Conservation (phyloP, 2,888 invertebrate species). For the Margaritifera margaritifera region DNA sequence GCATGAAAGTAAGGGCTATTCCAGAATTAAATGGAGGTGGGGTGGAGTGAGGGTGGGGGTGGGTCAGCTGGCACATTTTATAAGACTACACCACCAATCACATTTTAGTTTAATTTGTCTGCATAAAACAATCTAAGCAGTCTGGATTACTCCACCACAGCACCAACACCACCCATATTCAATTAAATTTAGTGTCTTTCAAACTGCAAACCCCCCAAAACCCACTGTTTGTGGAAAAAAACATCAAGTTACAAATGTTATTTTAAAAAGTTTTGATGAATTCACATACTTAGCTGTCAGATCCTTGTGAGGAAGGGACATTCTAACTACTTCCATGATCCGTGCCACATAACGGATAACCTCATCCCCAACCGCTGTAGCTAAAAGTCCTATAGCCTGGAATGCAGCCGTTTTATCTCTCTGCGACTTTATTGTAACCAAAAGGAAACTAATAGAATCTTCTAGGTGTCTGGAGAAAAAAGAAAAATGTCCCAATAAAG, state of each 20-base stretch:
- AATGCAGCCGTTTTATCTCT: slow-evolving; percentile 91
- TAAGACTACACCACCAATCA: no score
- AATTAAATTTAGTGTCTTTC: neutral
- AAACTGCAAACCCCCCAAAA: neutral
- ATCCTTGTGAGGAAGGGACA: slow-evolving; percentile 81
- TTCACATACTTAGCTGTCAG: slow-evolving; percentile 65
- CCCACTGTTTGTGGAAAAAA: neutral
- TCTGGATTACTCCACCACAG: neutral
- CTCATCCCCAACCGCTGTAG: slow-evolving; percentile 88
- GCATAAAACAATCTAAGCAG: neutral
- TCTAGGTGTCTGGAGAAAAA: slow-evolving; percentile 60
- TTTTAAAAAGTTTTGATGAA: neutral
- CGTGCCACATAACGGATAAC: slow-evolving; percentile 86
- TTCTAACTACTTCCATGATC: slow-evolving; percentile 88
- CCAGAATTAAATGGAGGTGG: no score
- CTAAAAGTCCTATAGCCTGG: slow-evolving; percentile 90
- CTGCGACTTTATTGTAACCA: slow-evolving; percentile 80
- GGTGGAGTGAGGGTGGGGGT: no score
- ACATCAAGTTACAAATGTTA: neutral
- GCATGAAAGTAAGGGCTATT: no score
- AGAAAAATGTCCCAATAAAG: neutral
- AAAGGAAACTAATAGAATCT: slow-evolving; percentile 82
- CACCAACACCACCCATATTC: neutral
- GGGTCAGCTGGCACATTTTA: no score
- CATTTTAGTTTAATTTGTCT: no score